These are phyloP conservation scores for Mormoops blainvillei DNA, from an alignment of 2,113 vertebrate genomes.

Conservation along the genomic window DNA sequence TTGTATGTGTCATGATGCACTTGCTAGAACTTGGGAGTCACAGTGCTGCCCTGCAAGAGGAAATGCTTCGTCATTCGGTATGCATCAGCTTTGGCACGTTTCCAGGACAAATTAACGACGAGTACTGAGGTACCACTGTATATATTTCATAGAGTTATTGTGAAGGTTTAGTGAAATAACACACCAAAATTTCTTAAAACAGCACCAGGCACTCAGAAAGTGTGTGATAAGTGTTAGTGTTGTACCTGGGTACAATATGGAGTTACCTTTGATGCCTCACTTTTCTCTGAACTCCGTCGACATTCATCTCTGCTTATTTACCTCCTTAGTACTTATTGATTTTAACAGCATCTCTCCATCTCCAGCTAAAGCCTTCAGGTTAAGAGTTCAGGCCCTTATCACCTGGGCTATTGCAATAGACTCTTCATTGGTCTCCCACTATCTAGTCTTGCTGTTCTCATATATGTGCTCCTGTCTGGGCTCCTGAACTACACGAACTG, in stretches of 20 bases:
- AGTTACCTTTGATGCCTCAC: not conserved
- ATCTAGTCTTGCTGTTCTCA: not conserved
- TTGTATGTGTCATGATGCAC: too few species aligned
- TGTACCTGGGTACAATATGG: not conserved
- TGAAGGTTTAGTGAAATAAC: not conserved
- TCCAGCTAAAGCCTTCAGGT: not conserved
- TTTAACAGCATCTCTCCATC: not conserved
- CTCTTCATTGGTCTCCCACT: not conserved
- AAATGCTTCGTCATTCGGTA: too few species aligned
- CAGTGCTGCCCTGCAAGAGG: too few species aligned
- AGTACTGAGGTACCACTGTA: too few species aligned
- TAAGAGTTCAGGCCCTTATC: not conserved
- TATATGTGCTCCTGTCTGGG: not conserved
- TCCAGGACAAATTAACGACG: too few species aligned
- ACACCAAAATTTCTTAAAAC: not conserved
- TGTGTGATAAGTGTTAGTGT: not conserved
- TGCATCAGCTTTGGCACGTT: too few species aligned
- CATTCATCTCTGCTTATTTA: not conserved
- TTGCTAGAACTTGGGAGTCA: too few species aligned
- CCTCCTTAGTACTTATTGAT: not conserved
- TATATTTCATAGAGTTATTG: not conserved
- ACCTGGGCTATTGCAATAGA: not conserved
- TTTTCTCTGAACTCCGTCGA: not conserved
- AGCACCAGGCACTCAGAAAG: not conserved
- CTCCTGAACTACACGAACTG: not conserved